Evolutionary conservation across 2,888 invertebrate species (phyloP), one percentile per base, ranked within the genome.

Genomic region (Tetragonisca angustula): DNA sequence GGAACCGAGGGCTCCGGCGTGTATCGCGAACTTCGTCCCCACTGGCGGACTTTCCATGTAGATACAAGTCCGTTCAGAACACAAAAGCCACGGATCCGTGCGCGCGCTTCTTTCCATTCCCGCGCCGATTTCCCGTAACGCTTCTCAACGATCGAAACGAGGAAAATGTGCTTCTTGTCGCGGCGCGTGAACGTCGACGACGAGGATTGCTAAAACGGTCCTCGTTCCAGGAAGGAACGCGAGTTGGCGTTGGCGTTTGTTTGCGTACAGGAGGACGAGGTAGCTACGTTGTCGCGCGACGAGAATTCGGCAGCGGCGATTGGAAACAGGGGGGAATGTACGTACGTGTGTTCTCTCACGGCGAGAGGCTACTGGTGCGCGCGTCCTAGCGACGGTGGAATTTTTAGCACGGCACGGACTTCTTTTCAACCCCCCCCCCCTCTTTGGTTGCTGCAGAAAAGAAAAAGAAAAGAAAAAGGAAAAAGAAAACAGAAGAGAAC

Each of bases 21-120:
- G 76, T 84, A 84, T 84, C 84, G 85, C 84, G 70, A 85, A 84
- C 76, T 83, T 83, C 77, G 74, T 75, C 76, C 79, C 83, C 69
- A 50, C 74, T 76, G 32, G 36, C 70, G 52, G 75, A 52, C 56
- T 80, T 72, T 77, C 78, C 49, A 84, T 81, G 84, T 84, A 76
- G 85, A 85, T 65, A 80, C 43, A 84, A 81, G 83, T 80, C 71
- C 77, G 76, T 79, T 77, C 69, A 71, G 81, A 79, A 79, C 79
- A 76, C 74, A 65, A 77, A 32, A 75, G 72, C 74, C 72, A 21
- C 61, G 43, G 78, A 70, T 71, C 72, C 72, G 56, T 59, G 69
- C 62, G 24, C 24, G 56, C 65, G 56, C 65, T 43, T 43, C 61
- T 54, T 52, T 67, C 62, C n/a, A 64, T 76, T 27, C 19, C 11